These are phyloP conservation scores for Drosophila setifemur DNA, from an alignment of 1,140 invertebrate genomes.

Conservation along the genomic window DNA sequence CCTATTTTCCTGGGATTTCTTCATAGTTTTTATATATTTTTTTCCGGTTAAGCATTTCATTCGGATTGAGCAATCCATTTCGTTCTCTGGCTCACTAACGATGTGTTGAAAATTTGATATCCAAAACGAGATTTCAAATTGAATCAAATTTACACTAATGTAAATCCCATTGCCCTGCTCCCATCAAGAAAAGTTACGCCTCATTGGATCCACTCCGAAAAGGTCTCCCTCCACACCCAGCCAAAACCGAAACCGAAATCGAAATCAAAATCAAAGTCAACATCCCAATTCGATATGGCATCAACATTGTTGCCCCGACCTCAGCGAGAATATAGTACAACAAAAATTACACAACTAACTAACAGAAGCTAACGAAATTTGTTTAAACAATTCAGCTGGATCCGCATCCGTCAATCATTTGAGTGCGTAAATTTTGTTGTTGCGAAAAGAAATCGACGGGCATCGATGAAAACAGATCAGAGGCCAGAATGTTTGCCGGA, in stretches of 20 bases:
- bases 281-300: conserved; percentile 10
- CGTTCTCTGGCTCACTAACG: conserved; percentile 29
- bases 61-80: not conserved
- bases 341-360: conserved; percentile 39
- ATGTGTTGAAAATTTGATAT: conserved; percentile 64
- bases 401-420: conserved; percentile 63
- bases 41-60: not conserved
- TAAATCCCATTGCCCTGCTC: conserved; percentile 1
- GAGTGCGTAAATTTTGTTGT: conserved; percentile 42
- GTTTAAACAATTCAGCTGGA: conserved; percentile 59
- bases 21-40: not conserved
- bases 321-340: conserved; percentile 6
- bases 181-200: conserved; percentile 38
- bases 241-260: not conserved
- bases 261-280: conserved; percentile 19
- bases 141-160: conserved; percentile 56
- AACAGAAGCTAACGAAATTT: conserved; percentile 35
- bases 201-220: conserved; percentile 22
- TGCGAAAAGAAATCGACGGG: conserved; percentile 62
- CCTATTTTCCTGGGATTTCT: not conserved
- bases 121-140: conserved; percentile 42
- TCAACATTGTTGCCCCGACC: conserved; percentile 32
- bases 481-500: conserved; percentile 49
- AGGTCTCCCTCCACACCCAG: conserved; percentile 48
- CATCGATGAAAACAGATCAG: conserved; percentile 39